These are phyloP conservation scores for Porites cylindrica DNA, from an alignment of 92 coral and sea anemone genomes.

Conservation along the genomic window DNA sequence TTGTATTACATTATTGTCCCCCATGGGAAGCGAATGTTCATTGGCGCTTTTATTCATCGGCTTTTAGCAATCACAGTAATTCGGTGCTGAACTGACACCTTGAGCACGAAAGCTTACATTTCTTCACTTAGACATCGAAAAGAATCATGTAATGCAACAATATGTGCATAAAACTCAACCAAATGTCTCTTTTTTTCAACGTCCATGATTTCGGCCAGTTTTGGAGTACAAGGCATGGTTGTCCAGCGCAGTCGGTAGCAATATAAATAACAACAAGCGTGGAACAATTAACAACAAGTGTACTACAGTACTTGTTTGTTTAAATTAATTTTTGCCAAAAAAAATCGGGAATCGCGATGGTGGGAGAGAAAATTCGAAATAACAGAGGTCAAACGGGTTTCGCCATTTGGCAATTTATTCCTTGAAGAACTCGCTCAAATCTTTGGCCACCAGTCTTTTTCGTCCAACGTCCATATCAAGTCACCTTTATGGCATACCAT, in stretches of 20 bases:
- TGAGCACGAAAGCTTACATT: slow-evolving; percentile 40
- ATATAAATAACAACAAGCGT: not conserved
- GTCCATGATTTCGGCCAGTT: not conserved
- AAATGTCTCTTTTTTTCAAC: not conserved
- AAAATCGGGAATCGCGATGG: not conserved
- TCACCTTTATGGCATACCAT: not conserved
- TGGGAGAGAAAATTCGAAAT: not conserved
- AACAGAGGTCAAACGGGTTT: not conserved
- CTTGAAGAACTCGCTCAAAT: not conserved
- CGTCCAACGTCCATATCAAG: not conserved
- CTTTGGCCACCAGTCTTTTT: not conserved
- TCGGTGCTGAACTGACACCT: not conserved
- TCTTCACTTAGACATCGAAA: not conserved
- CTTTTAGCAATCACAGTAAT: slow-evolving; percentile 14
- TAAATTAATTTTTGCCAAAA: not conserved
- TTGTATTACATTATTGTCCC: slow-evolving; percentile 22
- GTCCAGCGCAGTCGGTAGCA: not conserved
- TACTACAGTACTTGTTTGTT: not conserved
- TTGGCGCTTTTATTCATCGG: slow-evolving; percentile 18
- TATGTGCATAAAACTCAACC: not conserved
- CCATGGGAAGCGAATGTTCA: not conserved
- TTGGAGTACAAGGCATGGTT: not conserved
- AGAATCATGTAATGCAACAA: not conserved
- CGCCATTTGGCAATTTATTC: not conserved
- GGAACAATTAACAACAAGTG: not conserved